These are phyloP conservation scores for Malthinus seriepunctatus DNA, from an alignment of 2,888 invertebrate species.

Conservation along the genomic window DNA sequence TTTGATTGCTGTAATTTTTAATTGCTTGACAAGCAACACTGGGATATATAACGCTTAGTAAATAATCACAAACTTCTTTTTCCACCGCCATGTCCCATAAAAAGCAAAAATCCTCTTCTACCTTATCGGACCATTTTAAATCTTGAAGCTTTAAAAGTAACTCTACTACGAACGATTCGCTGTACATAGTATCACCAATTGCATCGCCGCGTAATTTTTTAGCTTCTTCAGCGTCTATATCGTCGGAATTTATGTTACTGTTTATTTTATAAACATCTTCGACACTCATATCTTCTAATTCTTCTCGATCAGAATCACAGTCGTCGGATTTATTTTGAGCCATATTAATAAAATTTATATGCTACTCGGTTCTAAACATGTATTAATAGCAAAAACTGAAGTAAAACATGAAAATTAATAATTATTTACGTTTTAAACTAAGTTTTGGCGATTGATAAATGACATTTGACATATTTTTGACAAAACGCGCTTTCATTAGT, in stretches of 20 bases:
- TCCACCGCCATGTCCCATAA: conserved; percentile 88
- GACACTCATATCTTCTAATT: no score
- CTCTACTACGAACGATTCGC: conserved; percentile 73
- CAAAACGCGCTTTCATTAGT: no score
- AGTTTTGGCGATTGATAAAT: no score
- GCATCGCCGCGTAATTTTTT: conserved; percentile 70
- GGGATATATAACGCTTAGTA: conserved; percentile 69
- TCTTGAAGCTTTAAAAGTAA: conserved; percentile 67
- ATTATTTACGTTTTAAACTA: no score
- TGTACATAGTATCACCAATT: conserved; percentile 80
- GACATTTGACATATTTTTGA: no score
- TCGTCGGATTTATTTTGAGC: no score
- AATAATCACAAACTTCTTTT: conserved; percentile 71
- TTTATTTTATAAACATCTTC: no score
- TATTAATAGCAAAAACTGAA: no score
- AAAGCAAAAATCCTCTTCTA: conserved; percentile 76
- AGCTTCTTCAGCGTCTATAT: conserved; percentile 52
- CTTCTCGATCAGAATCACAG: no score
- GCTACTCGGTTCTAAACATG: no score
- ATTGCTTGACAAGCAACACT: conserved; percentile 63
- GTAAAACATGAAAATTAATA: no score
- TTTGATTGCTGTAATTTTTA: conserved; percentile 63
- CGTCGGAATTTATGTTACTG: conserved; percentile 28
- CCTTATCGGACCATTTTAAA: conserved; percentile 61
- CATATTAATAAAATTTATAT: no score